Percentiles rank a stretch among this genome's conserved stretches.
These are phyloP conservation scores for Dryas iulia DNA, from an alignment of 1,140 invertebrate genomes.

Conservation along the genomic window DNA sequence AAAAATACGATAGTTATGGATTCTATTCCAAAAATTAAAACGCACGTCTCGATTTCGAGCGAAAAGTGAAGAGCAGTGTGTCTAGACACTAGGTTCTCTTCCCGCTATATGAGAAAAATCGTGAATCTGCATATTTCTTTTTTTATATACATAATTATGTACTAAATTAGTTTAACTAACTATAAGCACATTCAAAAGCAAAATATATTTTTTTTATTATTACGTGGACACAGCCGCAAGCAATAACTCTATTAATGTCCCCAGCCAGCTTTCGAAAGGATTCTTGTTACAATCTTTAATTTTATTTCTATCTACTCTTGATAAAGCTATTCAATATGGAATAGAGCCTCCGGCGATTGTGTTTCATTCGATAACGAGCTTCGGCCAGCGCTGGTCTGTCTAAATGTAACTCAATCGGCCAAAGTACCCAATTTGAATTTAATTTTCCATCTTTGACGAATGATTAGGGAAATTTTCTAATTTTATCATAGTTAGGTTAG, in stretches of 20 bases:
- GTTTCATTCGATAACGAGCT: slow-evolving; percentile 3
- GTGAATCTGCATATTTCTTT: no score
- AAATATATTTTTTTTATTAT: not conserved
- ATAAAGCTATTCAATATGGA: slow-evolving; percentile 1
- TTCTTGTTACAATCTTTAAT: slow-evolving; percentile 1
- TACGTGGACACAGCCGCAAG: not conserved
- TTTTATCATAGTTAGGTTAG: not conserved
- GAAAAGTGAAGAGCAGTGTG: no score
- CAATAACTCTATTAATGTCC: not conserved
- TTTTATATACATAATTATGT: no score
- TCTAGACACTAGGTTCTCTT: no score
- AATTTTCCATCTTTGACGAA: not conserved
- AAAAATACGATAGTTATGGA: no score
- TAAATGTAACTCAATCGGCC: not conserved
- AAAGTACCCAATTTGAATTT: not conserved
- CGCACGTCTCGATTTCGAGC: no score
- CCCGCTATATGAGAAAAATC: no score
- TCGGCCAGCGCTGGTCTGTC: not conserved
- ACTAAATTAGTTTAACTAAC: no score
- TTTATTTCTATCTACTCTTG: not conserved
- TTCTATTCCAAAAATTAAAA: no score
- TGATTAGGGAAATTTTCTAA: not conserved
- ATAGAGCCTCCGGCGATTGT: slow-evolving; percentile 1
- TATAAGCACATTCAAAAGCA: no score
- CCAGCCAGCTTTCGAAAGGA: not conserved